These are phyloP conservation scores for Caenorhabditis sulstoni DNA, from an alignment of 2,888 invertebrate genomes.

Conservation along the genomic window DNA sequence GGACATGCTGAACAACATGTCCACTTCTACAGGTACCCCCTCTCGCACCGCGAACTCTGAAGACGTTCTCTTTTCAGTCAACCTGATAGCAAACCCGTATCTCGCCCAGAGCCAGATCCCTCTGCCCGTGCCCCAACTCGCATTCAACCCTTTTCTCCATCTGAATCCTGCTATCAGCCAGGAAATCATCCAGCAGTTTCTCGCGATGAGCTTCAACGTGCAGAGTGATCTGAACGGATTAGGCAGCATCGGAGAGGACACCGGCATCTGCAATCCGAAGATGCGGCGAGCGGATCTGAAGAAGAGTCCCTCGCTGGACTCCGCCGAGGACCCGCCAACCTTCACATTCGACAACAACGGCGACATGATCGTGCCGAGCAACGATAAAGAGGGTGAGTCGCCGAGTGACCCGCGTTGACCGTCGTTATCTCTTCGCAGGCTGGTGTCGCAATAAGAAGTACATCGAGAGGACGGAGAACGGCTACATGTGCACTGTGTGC, in stretches of 20 bases:
- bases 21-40: slow-evolving; percentile 31
- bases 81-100: slow-evolving; percentile 34
- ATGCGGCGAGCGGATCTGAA: slow-evolving; percentile 37
- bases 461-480: slow-evolving; percentile 75
- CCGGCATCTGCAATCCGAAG: slow-evolving; percentile 33
- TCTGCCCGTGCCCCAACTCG: slow-evolving; percentile 16
- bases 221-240: slow-evolving; percentile 28
- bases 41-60: slow-evolving; percentile 4
- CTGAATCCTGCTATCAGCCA: slow-evolving; percentile 48
- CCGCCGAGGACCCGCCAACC: slow-evolving; percentile 31
- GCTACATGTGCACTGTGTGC: slow-evolving; percentile 79
- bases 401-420: slow-evolving; percentile 20
- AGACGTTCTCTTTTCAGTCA: slow-evolving; percentile 27
- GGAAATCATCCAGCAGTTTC: slow-evolving; percentile 58
- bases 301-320: slow-evolving; percentile 48
- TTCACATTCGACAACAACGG: slow-evolving; percentile 66
- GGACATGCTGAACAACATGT: slow-evolving; percentile 54
- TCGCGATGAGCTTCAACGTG: slow-evolving; percentile 49
- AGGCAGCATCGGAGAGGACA: slow-evolving; percentile 37
- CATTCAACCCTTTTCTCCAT: slow-evolving; percentile 60
- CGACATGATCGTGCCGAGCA: slow-evolving; percentile 77
- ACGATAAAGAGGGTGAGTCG: slow-evolving; percentile 77
- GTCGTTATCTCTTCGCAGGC: slow-evolving; percentile 60
- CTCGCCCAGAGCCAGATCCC: slow-evolving; percentile 37
- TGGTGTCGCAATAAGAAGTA: slow-evolving; percentile 81